Conservation (phyloP, 2,113 vertebrate species). For the Albula glossodonta region DNA sequence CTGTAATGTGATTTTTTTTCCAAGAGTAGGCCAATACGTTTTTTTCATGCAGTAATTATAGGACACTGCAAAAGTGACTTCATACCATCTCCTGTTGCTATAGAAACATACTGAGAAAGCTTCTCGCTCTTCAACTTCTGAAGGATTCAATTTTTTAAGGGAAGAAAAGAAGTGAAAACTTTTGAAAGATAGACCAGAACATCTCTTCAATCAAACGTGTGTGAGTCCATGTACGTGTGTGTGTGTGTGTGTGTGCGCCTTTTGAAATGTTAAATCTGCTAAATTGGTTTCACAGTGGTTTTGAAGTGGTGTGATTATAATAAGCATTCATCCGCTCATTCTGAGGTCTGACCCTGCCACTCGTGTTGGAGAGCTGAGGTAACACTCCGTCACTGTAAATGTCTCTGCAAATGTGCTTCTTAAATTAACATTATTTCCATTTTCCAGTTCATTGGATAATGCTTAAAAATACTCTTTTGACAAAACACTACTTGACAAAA, state of each 20-base stretch:
- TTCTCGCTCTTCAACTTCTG: constrained; percentile 11
- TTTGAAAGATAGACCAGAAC: neutral
- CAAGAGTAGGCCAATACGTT: neutral
- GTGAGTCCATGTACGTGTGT: neutral
- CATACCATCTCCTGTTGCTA: constrained; percentile 27
- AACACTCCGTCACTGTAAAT: too few species aligned
- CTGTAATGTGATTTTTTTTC: constrained; percentile 18
- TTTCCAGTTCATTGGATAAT: too few species aligned
- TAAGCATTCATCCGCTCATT: too few species aligned
- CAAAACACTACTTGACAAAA: too few species aligned
- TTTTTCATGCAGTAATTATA: constrained; percentile 25
- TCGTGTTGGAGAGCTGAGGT: too few species aligned
- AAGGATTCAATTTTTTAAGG: constrained; percentile 15
- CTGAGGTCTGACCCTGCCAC: too few species aligned
- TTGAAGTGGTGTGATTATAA: too few species aligned
- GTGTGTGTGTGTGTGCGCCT: neutral
- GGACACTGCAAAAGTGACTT: constrained; percentile 13
- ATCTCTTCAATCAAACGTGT: neutral
- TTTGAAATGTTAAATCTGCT: too few species aligned
- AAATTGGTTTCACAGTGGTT: too few species aligned
- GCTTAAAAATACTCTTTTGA: too few species aligned
- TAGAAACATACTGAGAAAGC: constrained; percentile 22
- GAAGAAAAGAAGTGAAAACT: neutral
- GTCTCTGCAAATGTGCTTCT: too few species aligned
- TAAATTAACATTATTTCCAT: too few species aligned